Evolutionary conservation across 1,140 invertebrate genomes (phyloP), one percentile per base, ranked within the genome.

Genomic region (Himalopsyche phryganea): DNA sequence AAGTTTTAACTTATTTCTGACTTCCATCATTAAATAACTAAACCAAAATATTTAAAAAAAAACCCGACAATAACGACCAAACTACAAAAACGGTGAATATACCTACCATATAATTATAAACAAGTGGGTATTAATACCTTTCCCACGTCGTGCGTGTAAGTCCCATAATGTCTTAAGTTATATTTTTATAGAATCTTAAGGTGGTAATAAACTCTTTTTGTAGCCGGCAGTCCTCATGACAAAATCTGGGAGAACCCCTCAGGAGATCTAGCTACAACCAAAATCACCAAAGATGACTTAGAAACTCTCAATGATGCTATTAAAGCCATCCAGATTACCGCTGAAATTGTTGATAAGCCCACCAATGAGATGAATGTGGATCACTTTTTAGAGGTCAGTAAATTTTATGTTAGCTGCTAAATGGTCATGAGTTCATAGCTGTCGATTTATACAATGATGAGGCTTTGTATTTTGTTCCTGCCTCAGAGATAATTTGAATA

Each of bases 281-380:
- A 67, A 1, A 66, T 90, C 2, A 73, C 75, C 11, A 67, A 72
- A 0, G 80, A 81, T 14, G 89, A 91, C 56, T 59, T 89, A 5
- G 63, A 75, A 41, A 84, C 83, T 56, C 68, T 92, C 11, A 77
- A 83, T 42, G 74, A 81, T 50, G 79, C 83, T 0, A 81, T 83
- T 0, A 72, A 82, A 50, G 83, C 81, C 4, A 81, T 92, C 4
- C 74, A 89, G 32, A 74, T 89, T n/a, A 80, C 89, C 1, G 90
- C 91, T 5, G 79, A 81, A 59, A 90, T 94, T 67, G 88, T 91
- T 0, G 92, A 94, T 71, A 87, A 83, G 13, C 91, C 91, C 0
- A 89, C 89, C 68, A 89, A 86, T 71, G 83, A 91, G 59, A 92
- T 94, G 90, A 85, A 90, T 66, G 90, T 91, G 0, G 83, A 88